phyloP scores from a whole-genome alignment of 2,797 vertebrate genomes.

The Sorex maritimensis region DNA sequence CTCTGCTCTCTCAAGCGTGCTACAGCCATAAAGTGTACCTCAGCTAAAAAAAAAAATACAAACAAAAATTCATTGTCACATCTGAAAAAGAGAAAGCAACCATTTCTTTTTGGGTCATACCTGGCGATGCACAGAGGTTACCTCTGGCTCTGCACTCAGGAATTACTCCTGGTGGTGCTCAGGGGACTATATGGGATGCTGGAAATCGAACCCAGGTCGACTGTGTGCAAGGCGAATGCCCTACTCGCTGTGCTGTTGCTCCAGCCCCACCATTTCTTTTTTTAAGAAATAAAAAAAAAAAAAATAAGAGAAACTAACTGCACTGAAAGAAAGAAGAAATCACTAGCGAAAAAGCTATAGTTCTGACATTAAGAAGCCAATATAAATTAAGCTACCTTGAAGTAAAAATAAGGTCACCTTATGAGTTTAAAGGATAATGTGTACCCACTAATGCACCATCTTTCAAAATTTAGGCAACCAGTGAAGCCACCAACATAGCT shows the following conservation, averaged over 20 bases:
- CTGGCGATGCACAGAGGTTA: no score
- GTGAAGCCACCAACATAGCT: not conserved
- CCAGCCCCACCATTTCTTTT: not conserved
- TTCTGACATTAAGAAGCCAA: not conserved
- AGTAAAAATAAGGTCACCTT: slow-evolving; percentile 24
- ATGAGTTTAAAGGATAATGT: not conserved
- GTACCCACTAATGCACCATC: not conserved
- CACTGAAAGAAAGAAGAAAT: slow-evolving; percentile 54
- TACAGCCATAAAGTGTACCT: not conserved
- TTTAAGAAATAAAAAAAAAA: not conserved
- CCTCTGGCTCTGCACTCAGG: no score
- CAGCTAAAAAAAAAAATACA: not conserved
- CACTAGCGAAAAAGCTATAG: slow-evolving; percentile 18
- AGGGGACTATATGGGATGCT: no score
- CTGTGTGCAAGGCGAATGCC: no score
- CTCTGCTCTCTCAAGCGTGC: no score
- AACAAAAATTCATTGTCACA: not conserved
- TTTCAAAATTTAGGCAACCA: not conserved
- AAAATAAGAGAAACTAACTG: slow-evolving; percentile 6
- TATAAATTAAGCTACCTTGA: not conserved
- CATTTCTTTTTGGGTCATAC: no score
- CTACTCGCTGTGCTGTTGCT: no score
- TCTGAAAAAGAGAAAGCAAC: not conserved
- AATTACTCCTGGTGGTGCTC: no score
- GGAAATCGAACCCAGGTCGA: no score